Base-by-base conservation (phyloP, 2,888 invertebrate genomes). In the Oligia latruncula region DNA sequence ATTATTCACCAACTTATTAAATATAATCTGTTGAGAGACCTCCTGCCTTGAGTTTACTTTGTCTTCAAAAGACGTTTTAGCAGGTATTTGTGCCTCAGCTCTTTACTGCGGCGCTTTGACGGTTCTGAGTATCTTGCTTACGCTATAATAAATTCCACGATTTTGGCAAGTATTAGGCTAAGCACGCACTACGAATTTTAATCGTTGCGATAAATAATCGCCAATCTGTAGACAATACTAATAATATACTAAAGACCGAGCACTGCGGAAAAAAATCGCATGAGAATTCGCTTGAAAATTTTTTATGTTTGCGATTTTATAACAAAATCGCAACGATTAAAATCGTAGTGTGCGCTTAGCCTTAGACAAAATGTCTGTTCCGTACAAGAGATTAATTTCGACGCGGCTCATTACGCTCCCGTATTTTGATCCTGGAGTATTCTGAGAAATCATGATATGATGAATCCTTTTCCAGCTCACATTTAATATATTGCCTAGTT, bases 361-460 rank as follows among this genome's bases (percentile, higher is more conserved):
- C 29, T 29, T 79, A 82, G 67, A 72, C 75, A 71, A 65, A 78
- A 79, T 74, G n/a, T 80, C 58, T 78, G 66, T 68, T 49, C 40
- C 49, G 29, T 58, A 60, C n/a, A 74, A 58, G 49, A 75, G 46
- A 85, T 78, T 78, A 81, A 84, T 74, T 74, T 84, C 62, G 55
- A 49, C 13, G 17, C 29, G 40, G 17, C 58, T 72, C 29, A 80
- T 62, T 77, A 74, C n/a, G 74, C 29, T 49, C 60, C 65, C n/a
- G 60, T 67, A 84, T 71, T 72, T 35, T 62, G 65, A 80, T 68
- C 15, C 29, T 23, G 52, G 43, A 55, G 4, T 62, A 66, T 65
- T 68, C 64, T 58, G n/a, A 52, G 74, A 72, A 80, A 84, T 74
- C 29, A 68, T 77, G 58, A 46, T 73, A 62, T 3, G 35, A 65